Evolutionary conservation across 2,888 invertebrate genomes (phyloP).

Genomic region (Drosophila helvetica): DNA sequence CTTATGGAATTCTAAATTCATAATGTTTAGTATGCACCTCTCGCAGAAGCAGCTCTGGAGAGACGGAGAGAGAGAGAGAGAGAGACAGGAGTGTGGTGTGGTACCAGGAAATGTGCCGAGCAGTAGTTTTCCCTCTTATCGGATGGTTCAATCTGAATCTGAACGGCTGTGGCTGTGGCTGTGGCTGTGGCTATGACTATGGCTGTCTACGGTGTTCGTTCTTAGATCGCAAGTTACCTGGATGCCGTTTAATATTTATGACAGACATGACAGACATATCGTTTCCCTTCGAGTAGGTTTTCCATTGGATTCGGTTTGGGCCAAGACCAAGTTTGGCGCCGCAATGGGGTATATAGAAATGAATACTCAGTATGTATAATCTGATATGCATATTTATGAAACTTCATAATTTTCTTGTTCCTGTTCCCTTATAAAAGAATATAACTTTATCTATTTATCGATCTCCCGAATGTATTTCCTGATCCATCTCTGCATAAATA

Average conservation of each 20-base stretch:
- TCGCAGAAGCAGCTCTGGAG: constrained; percentile 29
- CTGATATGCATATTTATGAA: not conserved
- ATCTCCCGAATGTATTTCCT: not conserved
- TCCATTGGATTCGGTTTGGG: not conserved
- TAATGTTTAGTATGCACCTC: constrained; percentile 58
- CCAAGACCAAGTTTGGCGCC: constrained; percentile 12
- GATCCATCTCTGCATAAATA: not conserved
- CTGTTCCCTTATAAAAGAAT: too few species aligned
- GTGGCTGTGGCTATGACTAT: too few species aligned
- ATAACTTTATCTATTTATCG: too few species aligned
- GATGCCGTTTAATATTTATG: constrained; percentile 34
- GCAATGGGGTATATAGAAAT: not conserved
- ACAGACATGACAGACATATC: constrained; percentile 18
- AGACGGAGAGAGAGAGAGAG: not conserved
- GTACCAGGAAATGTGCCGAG: constrained; percentile 48
- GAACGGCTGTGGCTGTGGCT: too few species aligned
- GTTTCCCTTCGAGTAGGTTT: constrained; percentile 30
- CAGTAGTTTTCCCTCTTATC: constrained; percentile 44
- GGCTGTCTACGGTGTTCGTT: constrained; percentile 21
- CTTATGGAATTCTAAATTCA: constrained; percentile 58
- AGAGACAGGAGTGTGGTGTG: not conserved
- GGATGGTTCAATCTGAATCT: constrained; percentile 40
- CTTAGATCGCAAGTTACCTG: constrained; percentile 7
- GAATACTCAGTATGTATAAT: not conserved
- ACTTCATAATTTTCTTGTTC: not conserved